Evolutionary conservation across 2,888 invertebrate genomes (phyloP).

Genomic region (Ichneumoninae sp.): DNA sequence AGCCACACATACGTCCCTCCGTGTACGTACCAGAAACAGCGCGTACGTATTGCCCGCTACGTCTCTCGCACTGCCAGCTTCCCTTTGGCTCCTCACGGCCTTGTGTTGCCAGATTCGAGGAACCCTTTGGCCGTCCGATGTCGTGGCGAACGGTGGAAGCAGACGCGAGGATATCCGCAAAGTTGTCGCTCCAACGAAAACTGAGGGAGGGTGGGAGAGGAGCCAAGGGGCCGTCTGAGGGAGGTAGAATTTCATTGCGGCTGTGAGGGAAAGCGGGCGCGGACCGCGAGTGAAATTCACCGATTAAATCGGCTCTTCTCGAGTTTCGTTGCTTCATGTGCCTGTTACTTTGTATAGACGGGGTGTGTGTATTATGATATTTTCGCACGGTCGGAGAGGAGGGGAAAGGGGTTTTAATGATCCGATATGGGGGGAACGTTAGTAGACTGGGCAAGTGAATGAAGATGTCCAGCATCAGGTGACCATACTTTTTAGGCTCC

Average conservation of each 20-base stretch:
- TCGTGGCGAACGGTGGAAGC: conserved; percentile 38
- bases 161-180: conserved; percentile 53
- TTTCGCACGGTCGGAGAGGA: conserved; percentile 48
- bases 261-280: conserved; percentile 21
- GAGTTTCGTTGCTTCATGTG: conserved; percentile 33
- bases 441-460: conserved; percentile 55
- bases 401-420: conserved; percentile 54
- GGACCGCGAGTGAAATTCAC: conserved; percentile 60
- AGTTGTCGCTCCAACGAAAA: conserved; percentile 64
- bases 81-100: conserved; percentile 19
- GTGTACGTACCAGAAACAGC: background rate
- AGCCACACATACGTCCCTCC: conserved; percentile 17
- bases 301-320: conserved; percentile 56
- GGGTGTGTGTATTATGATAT: conserved; percentile 27
- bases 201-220: conserved; percentile 18
- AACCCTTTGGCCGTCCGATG: conserved; percentile 54
- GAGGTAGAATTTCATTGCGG: conserved; percentile 60
- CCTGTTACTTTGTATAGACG: background rate
- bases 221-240: background rate
- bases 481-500: background rate
- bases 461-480: conserved; percentile 25
- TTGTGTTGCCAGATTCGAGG: conserved; percentile 27
- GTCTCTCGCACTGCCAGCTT: conserved; percentile 56
- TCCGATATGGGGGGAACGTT: conserved; percentile 55
- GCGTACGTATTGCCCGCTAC: conserved; percentile 51